Evolutionary conservation across 2,797 vertebrate genomes (phyloP), one percentile per base, ranked within the genome.

Genomic region (Allobates femoralis): DNA sequence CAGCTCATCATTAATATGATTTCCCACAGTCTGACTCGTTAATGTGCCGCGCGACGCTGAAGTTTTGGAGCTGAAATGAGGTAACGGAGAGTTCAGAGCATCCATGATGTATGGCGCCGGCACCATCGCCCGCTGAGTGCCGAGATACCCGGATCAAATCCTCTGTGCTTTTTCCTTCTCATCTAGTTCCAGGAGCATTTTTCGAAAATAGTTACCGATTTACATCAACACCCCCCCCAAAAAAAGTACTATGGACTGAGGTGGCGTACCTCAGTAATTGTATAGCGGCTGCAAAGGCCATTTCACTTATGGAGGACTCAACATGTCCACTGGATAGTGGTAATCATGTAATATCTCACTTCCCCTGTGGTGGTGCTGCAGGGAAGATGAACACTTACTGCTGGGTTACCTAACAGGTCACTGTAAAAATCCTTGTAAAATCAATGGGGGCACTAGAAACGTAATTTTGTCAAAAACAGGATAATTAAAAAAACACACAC

Each of bases 71-170:
- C 56, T 56, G 32, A 34, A 67, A 34, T 28, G 78, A 78, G 83
- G 86, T 88, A 88, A 88, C 23, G 15, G 30, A 77, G 83, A 85
- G 86, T 88, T 87, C 81, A 87, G 53, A 37, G 30, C 56, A 10
- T 10, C 5, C 62, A 56, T 81, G 86, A 41, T 46, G 58, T 34
- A 78, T 41, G 26, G 23, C 15, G 32, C 76, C 75, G 81, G 74
- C 62, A 58, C 32, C 3, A 41, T 15, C 30, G 71, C 66, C 83
- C 26, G 75, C 81, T 19, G 10, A 79, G 66, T 28, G 34, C 50
- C 30, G 30, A 85, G 21, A 51, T 60, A 62, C 4, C 16, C 2
- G 30, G 28, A 50, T 26, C 18, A 62, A 62, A 16, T 15, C 0
- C 28, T 51, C 30, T 21, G 14, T 28, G 34, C 1, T 62, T 46